Conservation (phyloP, 2,888 invertebrate species). For the Lysandra coridon region DNA sequence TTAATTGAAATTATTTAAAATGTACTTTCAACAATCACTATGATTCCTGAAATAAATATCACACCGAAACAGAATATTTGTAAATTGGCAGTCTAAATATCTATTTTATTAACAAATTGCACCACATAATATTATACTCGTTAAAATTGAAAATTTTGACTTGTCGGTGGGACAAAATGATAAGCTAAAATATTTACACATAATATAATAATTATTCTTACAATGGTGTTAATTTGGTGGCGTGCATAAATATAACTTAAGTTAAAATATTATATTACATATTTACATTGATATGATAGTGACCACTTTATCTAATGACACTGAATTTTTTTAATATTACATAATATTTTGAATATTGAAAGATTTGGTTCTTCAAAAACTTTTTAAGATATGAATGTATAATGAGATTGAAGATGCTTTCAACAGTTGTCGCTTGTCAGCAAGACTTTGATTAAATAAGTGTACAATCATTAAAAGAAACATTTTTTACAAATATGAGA, state of each 20-base stretch:
- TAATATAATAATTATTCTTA: constrained; percentile 26
- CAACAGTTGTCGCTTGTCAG: background rate
- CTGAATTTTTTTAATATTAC: background rate
- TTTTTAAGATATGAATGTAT: background rate
- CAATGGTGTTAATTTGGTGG: constrained; percentile 6
- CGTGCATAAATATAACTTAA: constrained; percentile 18
- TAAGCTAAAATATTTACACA: constrained; percentile 61
- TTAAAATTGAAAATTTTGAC: constrained; percentile 47
- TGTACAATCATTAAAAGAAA: background rate
- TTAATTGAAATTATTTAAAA: constrained; percentile 32
- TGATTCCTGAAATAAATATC: constrained; percentile 30
- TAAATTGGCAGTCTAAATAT: constrained; percentile 18
- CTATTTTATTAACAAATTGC: constrained; percentile 29
- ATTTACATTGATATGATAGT: constrained; percentile 23
- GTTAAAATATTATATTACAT: constrained; percentile 30
- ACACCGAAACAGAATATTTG: constrained; percentile 27
- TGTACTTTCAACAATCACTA: constrained; percentile 18
- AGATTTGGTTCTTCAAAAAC: background rate
- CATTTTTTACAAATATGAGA: background rate
- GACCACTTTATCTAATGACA: background rate
- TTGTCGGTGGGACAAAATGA: constrained; percentile 69
- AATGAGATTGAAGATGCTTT: background rate
- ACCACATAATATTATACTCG: constrained; percentile 37
- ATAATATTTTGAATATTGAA: background rate
- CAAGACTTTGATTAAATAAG: background rate